Percentiles rank a stretch among this genome's conserved stretches.
Evolutionary conservation across 30 jellyfish, hydroid and myxozoan genomes (phyloP).

Genomic region (Pelagia noctiluca): DNA sequence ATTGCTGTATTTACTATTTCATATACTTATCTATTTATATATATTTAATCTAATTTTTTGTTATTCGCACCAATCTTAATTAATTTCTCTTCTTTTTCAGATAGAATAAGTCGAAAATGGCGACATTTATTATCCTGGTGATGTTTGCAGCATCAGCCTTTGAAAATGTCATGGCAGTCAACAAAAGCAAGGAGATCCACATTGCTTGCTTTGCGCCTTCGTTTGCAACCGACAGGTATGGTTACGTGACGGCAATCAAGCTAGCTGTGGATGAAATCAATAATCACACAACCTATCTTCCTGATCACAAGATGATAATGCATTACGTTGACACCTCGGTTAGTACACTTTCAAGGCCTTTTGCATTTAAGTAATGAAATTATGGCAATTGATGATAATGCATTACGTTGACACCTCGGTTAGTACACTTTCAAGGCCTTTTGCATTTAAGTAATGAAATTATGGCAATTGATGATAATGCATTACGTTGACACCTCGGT

Average conservation of each 20-base stretch:
- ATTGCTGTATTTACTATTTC: too few species aligned
- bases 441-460: background rate
- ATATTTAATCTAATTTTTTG: too few species aligned
- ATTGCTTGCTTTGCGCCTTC: slow-evolving; percentile 77
- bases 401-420: background rate
- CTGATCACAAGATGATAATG: slow-evolving; percentile 37
- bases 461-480: background rate
- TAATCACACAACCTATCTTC: slow-evolving; percentile 59
- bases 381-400: background rate
- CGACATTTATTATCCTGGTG: too few species aligned
- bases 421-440: background rate
- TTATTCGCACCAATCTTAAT: too few species aligned
- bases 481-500: background rate
- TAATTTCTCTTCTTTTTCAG: too few species aligned
- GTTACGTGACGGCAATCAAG: slow-evolving; percentile 72
- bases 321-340: slow-evolving; percentile 77
- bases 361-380: too few species aligned
- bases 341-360: slow-evolving; percentile 8
- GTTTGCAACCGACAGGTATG: slow-evolving; percentile 54
- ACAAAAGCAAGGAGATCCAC: slow-evolving; percentile 3
- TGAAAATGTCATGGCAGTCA: too few species aligned
- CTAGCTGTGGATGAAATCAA: slow-evolving; percentile 75
- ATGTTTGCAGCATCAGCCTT: too few species aligned
- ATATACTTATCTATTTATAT: too few species aligned
- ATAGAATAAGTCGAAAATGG: too few species aligned